Evolutionary conservation across 2,113 vertebrate genomes (phyloP).

Genomic region (Phyllostomus discolor): DNA sequence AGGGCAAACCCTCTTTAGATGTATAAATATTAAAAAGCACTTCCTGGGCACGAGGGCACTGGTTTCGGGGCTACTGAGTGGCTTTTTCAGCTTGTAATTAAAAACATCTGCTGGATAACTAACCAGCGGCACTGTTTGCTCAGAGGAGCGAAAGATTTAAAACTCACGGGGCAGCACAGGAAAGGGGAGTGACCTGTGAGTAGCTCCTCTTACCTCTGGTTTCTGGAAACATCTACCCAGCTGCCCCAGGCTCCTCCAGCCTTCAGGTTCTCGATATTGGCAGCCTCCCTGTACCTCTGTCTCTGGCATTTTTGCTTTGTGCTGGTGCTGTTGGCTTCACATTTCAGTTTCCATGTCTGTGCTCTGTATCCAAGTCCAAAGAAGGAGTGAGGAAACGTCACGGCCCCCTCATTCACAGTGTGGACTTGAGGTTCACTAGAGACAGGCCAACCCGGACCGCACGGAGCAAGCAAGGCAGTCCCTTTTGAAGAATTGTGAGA

Average conservation of each 20-base stretch:
- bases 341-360: not conserved
- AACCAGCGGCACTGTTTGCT: constrained; percentile 64
- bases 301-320: not conserved
- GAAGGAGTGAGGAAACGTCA: not conserved
- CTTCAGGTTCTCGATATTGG: not conserved
- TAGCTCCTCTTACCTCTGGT: not conserved
- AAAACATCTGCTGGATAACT: constrained; percentile 61
- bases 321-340: not conserved
- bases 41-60: constrained; percentile 56
- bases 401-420: not conserved
- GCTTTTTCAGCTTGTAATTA: constrained; percentile 65
- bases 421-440: not conserved
- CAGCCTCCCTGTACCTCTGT: not conserved
- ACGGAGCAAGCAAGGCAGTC: not conserved
- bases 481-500: not conserved
- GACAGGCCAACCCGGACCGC: not conserved
- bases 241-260: not conserved
- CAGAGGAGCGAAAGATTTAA: constrained; percentile 40
- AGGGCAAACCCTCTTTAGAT: constrained; percentile 65
- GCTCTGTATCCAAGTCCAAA: not conserved
- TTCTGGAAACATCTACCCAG: not conserved
- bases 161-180: not conserved
- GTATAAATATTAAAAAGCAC: constrained; percentile 68
- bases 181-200: not conserved
- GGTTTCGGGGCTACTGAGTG: constrained; percentile 47